phyloP scores from a whole-genome alignment of 2,113 vertebrate genomes.

The Fukomys damarensis region DNA sequence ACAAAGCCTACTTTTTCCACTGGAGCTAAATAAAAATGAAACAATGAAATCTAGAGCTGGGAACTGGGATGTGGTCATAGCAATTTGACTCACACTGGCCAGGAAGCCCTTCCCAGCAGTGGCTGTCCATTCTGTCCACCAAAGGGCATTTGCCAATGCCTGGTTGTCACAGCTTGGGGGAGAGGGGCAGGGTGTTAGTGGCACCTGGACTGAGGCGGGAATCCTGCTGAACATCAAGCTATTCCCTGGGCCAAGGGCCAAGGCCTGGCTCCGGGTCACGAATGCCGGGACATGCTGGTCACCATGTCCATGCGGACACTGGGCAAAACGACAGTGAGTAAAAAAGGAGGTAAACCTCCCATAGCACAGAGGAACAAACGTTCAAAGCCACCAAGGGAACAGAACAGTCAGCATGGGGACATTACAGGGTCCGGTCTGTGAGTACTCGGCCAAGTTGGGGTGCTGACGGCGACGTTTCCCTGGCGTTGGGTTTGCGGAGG shows the following conservation, averaged over 20 bases:
- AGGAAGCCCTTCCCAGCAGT: neutral
- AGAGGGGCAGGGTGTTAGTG: fast-evolving
- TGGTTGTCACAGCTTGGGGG: neutral
- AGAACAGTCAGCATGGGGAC: neutral
- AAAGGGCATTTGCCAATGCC: neutral
- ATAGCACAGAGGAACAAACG: neutral
- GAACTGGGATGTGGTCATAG: fast-evolving
- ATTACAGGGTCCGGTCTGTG: too few species aligned
- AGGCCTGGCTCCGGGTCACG: neutral
- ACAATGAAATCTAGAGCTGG: neutral
- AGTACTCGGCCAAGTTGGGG: too few species aligned
- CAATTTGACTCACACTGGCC: neutral
- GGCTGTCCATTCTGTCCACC: neutral
- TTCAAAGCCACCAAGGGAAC: neutral
- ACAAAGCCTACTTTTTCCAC: neutral
- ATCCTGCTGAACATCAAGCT: neutral
- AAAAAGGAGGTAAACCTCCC: neutral
- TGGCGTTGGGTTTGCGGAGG: fast-evolving
- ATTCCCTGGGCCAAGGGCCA: neutral
- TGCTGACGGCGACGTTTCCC: neutral
- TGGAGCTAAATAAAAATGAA: neutral
- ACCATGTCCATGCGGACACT: fast-evolving
- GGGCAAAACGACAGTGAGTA: neutral
- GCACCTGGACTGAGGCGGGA: neutral
- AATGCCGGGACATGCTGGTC: neutral